These are phyloP conservation scores for Drosophila bipectinata DNA, from an alignment of 1,140 invertebrate species.

Conservation along the genomic window DNA sequence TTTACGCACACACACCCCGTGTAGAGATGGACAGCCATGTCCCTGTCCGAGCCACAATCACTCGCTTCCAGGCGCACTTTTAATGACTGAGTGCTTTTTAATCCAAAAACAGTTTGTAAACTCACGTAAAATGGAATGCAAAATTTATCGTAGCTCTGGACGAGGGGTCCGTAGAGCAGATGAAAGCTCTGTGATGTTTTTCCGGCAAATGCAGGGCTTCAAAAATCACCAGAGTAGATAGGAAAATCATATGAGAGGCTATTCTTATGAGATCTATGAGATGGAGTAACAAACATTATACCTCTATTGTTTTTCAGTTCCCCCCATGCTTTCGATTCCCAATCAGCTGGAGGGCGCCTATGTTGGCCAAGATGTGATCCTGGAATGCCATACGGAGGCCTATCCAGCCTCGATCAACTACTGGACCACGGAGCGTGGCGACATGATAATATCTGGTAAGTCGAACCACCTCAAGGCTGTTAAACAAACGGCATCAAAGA, in stretches of 20 bases:
- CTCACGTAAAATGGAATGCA: conserved; percentile 72
- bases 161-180: conserved; percentile 18
- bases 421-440: conserved; percentile 93
- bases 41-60: conserved; percentile 59
- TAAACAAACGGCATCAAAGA: conserved; percentile 30
- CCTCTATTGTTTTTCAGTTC: conserved; percentile 86
- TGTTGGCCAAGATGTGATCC: conserved; percentile 91
- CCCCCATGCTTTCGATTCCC: conserved; percentile 94
- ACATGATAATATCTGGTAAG: conserved; percentile 95
- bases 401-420: conserved; percentile 95
- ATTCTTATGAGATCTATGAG: neutral
- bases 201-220: neutral
- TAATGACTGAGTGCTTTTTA: conserved; percentile 80
- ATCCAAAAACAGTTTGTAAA: conserved; percentile 80
- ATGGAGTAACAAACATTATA: neutral
- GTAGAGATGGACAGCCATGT: conserved; percentile 27
- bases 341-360: conserved; percentile 94
- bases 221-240: neutral
- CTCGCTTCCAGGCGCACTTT: conserved; percentile 72
- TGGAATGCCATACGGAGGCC: conserved; percentile 94
- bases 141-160: conserved; percentile 42
- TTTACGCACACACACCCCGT: conserved; percentile 63
- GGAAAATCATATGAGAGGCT: neutral
- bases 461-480: conserved; percentile 28
- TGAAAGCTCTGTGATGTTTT: conserved; percentile 9